These are phyloP conservation scores for Pagetopsis macropterus DNA, from an alignment of 2,797 vertebrate species.

Conservation along the genomic window DNA sequence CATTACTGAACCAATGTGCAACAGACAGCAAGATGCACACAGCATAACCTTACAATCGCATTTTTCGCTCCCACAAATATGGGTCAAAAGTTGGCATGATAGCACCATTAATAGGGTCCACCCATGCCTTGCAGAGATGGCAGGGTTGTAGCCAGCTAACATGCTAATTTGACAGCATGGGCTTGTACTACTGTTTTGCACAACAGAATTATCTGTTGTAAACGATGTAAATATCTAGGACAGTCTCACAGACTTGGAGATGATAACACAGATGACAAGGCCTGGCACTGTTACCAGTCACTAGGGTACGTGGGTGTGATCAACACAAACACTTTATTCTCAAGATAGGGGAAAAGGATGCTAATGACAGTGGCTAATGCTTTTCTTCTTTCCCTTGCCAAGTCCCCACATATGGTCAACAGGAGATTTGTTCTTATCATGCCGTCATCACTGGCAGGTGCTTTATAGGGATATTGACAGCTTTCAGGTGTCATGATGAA, in stretches of 20 bases:
- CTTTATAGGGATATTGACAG: conserved; percentile 44
- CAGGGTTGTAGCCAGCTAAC: conserved; percentile 73
- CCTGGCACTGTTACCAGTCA: conserved; percentile 83
- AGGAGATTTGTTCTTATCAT: conserved; percentile 61
- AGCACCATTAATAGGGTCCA: conserved; percentile 75
- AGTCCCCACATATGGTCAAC: conserved; percentile 72
- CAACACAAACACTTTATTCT: conserved; percentile 83
- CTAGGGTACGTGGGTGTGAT: conserved; percentile 82
- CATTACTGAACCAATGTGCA: conserved; percentile 86
- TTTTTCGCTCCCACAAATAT: conserved; percentile 79
- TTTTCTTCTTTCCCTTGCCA: conserved; percentile 66
- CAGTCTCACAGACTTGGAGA: conserved; percentile 78
- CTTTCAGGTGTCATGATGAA: conserved; percentile 25
- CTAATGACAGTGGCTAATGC: conserved; percentile 76
- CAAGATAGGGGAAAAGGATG: conserved; percentile 71
- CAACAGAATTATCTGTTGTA: conserved; percentile 73
- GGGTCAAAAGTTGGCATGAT: conserved; percentile 76
- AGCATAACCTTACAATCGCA: conserved; percentile 89
- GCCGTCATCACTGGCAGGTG: conserved; percentile 48
- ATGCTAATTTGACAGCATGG: conserved; percentile 78
- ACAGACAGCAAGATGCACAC: conserved; percentile 83
- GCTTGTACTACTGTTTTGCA: conserved; percentile 71
- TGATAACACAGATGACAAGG: conserved; percentile 80
- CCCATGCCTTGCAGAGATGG: conserved; percentile 68
- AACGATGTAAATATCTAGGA: conserved; percentile 81